Percentiles rank a stretch among this genome's conserved stretches.
phyloP scores from a whole-genome alignment of 2,888 invertebrate species.

The Pyrocoelia pectoralis region DNA sequence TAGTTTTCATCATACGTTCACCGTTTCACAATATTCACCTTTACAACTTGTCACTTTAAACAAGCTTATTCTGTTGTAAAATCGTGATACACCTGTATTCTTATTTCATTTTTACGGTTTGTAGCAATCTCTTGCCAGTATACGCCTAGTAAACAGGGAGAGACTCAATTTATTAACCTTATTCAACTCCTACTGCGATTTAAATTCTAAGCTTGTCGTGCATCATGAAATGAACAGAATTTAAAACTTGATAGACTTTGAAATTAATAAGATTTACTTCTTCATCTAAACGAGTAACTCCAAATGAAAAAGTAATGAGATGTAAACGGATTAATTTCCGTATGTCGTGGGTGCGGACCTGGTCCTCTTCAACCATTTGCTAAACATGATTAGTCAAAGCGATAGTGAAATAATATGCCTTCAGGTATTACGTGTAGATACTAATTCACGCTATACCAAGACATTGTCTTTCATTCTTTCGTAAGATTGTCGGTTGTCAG shows the following conservation, averaged over 20 bases:
- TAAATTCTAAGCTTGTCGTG: constrained; percentile 10
- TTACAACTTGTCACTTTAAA: constrained; percentile 43
- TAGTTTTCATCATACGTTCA: constrained; percentile 37
- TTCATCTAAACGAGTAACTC: background rate
- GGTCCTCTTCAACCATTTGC: constrained; percentile 38
- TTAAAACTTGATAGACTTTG: constrained; percentile 7
- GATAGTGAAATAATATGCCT: constrained; percentile 44
- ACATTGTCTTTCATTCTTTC: constrained; percentile 41
- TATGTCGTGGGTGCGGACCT: constrained; percentile 43
- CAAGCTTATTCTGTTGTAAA: constrained; percentile 40
- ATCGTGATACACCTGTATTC: constrained; percentile 44
- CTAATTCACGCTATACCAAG: constrained; percentile 36
- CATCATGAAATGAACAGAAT: constrained; percentile 5
- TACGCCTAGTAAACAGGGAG: constrained; percentile 37
- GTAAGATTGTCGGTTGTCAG: constrained; percentile 31
- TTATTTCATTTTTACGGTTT: constrained; percentile 40
- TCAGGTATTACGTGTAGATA: constrained; percentile 44
- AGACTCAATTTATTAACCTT: constrained; percentile 25
- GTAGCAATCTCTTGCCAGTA: constrained; percentile 39
- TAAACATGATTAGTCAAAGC: constrained; percentile 42
- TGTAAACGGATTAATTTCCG: constrained; percentile 18
- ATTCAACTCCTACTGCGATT: constrained; percentile 10
- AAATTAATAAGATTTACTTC: constrained; percentile 12
- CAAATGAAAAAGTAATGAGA: constrained; percentile 7
- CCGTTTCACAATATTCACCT: constrained; percentile 42